These are phyloP conservation scores for Calcarius lapponicus DNA, from an alignment of 2,797 vertebrate genomes.

Conservation along the genomic window DNA sequence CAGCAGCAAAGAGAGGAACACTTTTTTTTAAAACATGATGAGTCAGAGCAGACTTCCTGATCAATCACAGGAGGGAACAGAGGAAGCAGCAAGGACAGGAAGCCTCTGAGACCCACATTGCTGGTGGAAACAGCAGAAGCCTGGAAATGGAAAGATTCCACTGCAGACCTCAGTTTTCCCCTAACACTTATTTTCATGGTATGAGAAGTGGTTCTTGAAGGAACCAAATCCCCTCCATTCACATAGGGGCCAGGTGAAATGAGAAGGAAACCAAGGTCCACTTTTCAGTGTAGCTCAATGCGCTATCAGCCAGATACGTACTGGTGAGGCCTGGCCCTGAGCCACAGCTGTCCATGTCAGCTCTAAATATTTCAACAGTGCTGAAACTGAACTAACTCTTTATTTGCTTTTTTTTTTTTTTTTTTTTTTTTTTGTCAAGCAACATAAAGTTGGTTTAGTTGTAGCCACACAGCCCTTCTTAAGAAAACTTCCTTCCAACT, in stretches of 20 bases:
- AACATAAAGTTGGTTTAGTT: not conserved
- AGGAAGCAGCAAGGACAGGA: not conserved
- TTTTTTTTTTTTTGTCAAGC: not conserved
- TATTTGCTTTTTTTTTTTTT: not conserved
- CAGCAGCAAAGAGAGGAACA: not conserved
- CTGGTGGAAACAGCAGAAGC: not conserved
- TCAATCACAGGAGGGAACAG: not conserved
- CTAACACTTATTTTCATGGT: not conserved
- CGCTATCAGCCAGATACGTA: not conserved
- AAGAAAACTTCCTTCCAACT: not conserved
- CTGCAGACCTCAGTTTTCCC: not conserved
- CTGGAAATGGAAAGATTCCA: not conserved
- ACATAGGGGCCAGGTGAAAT: not conserved
- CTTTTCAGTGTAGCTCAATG: not conserved
- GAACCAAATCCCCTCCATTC: not conserved
- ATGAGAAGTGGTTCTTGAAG: not conserved
- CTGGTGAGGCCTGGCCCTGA: not conserved
- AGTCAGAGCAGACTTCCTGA: not conserved
- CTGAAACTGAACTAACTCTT: not conserved
- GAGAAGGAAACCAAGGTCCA: not conserved
- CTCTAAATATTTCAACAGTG: not conserved
- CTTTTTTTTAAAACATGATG: not conserved
- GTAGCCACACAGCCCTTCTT: not conserved
- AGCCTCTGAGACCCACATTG: not conserved
- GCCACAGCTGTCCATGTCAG: not conserved